These are phyloP conservation scores for Phoeniculus purpureus DNA, from an alignment of 2,797 vertebrate species.

Conservation along the genomic window DNA sequence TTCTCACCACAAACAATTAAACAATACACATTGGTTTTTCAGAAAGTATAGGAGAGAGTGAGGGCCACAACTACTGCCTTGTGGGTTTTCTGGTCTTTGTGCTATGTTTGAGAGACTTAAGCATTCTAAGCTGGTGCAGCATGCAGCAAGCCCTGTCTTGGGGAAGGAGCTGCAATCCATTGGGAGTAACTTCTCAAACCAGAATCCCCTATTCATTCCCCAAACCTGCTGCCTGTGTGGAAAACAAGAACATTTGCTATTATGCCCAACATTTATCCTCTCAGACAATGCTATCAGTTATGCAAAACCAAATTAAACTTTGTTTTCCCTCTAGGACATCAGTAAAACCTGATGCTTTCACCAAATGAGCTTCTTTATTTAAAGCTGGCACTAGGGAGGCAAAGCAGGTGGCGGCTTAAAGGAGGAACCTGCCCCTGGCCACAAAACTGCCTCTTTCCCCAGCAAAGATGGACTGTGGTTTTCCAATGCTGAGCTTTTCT, in stretches of 20 bases:
- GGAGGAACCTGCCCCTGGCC: not conserved
- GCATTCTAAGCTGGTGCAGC: not conserved
- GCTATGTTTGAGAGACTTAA: not conserved
- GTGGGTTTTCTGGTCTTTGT: not conserved
- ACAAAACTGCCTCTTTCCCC: not conserved
- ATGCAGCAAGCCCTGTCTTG: not conserved
- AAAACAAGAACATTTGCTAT: conserved; percentile 15
- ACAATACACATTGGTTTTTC: not conserved
- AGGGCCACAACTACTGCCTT: not conserved
- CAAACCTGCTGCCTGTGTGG: not conserved
- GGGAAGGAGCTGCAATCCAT: not conserved
- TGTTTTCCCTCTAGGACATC: not conserved
- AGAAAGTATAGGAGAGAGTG: not conserved
- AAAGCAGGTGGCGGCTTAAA: not conserved
- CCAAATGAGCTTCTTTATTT: not conserved
- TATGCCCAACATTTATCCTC: not conserved
- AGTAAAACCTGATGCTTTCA: not conserved
- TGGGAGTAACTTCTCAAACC: not conserved
- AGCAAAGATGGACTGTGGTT: not conserved
- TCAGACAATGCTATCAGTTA: not conserved
- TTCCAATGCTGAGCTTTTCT: not conserved
- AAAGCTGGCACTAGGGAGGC: not conserved
- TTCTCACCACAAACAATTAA: not conserved
- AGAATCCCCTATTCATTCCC: not conserved
- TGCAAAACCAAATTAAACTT: not conserved